Conservation (phyloP, 2,888 invertebrate genomes). For the Chrysodeixis includens region DNA sequence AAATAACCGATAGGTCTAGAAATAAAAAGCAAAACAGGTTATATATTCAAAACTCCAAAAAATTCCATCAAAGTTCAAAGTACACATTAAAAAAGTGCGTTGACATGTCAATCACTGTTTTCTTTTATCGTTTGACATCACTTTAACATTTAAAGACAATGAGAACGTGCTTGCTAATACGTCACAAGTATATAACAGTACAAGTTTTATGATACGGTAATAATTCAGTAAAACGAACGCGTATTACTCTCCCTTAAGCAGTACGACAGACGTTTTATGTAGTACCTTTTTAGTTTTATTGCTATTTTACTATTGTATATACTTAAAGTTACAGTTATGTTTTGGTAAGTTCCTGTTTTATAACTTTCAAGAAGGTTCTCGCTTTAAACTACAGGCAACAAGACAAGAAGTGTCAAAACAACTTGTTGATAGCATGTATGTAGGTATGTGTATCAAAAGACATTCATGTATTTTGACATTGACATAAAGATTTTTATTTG, state of each 20-base stretch:
- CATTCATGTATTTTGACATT: too few relatives aligned
- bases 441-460: too few relatives aligned
- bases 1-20: background rate
- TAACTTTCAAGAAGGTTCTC: background rate
- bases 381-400: too few relatives aligned
- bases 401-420: too few relatives aligned
- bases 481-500: too few relatives aligned
- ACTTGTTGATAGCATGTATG: too few relatives aligned
- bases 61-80: background rate
- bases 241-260: conserved; percentile 29
- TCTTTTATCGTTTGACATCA: conserved; percentile 22
- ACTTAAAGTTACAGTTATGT: conserved; percentile 15
- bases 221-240: conserved; percentile 30
- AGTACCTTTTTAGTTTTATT: conserved; percentile 28
- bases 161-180: conserved; percentile 21
- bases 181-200: conserved; percentile 42
- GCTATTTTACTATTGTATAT: conserved; percentile 31
- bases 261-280: conserved; percentile 29
- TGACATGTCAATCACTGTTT: conserved; percentile 34
- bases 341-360: background rate
- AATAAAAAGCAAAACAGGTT: background rate
- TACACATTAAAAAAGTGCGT: conserved; percentile 14
- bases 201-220: conserved; percentile 34
- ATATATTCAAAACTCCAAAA: background rate
- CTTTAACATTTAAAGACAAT: conserved; percentile 28